Evolutionary conservation across 1,140 invertebrate genomes (phyloP), one percentile per base, ranked within the genome.

Genomic region (Panulirus ornatus): DNA sequence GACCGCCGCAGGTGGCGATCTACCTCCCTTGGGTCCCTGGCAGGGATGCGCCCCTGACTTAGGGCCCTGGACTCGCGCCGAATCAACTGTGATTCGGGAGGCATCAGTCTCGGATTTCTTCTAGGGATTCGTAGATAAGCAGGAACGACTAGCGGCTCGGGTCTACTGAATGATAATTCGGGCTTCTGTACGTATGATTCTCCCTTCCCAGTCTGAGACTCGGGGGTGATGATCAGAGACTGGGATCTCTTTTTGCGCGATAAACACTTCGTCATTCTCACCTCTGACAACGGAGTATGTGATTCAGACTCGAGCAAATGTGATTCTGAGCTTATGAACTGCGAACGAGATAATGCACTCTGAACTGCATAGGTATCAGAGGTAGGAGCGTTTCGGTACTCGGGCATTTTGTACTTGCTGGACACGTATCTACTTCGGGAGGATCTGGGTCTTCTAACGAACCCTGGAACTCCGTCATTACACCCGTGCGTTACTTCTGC

Each of bases 191-290:
- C 40, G 11, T 42, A 30, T 19, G 22, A 19, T 22, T 63, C 19
- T 16, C 14, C 2, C 11, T 27, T 6, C 1, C 8, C 54, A 1
- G 42, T 27, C 19, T 70, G 81, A 6, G 58, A 42, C 42, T 84
- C 81, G 9, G 81, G 58, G 22, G 70, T 70, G n/a, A 84, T 44
- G 22, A 84, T 84, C 9, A 84, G n/a, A 9, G 54, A 66, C 22
- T 84, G 22, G 2, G 81, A 58, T 30, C 81, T 84, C 63, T 42
- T 22, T 0, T 22, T 70, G 16, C 54, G 42, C 0, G 81, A 70
- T 14, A 84, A 27, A 42, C 6, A 8, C n/a, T 40, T 58, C 36
- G 27, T 84, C 1, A 44, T 30, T 30, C 40, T 30, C 70, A 58
- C 34, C 27, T 70, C 81, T 9, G 19, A 66, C 27, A 6, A 19